phyloP scores from a whole-genome alignment of 1,140 invertebrate species.

The Thrips palmi region DNA sequence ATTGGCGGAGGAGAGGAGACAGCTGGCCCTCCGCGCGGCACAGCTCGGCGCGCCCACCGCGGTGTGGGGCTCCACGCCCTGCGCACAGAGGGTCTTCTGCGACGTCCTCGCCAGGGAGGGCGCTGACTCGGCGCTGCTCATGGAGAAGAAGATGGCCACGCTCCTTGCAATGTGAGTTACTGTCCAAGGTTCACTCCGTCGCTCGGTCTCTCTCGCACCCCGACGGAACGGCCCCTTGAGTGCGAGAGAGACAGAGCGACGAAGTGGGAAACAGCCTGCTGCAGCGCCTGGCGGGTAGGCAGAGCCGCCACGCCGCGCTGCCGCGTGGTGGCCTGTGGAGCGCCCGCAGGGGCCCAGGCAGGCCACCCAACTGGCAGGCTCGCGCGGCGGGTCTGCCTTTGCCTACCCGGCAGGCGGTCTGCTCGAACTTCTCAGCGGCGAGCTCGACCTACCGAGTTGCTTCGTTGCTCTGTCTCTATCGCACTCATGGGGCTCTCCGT shows the following conservation, averaged over 20 bases:
- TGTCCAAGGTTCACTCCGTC: too few species aligned
- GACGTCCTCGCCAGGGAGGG: conserved; percentile 44
- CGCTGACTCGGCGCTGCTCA: conserved; percentile 40
- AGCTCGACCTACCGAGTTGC: not conserved
- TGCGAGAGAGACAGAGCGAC: too few species aligned
- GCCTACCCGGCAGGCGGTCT: too few species aligned
- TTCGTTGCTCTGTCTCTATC: not conserved
- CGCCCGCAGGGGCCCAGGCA: too few species aligned
- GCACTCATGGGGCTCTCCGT: not conserved
- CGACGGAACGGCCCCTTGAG: too few species aligned
- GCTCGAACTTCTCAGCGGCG: not conserved
- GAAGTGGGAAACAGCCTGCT: conserved; percentile 6
- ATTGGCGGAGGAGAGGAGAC: conserved; percentile 25
- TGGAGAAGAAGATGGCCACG: conserved; percentile 60
- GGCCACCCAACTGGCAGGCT: too few species aligned
- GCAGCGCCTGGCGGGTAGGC: not conserved
- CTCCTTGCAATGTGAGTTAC: conserved; percentile 52
- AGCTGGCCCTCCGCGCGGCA: too few species aligned
- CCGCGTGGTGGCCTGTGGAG: too few species aligned
- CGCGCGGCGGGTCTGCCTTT: too few species aligned
- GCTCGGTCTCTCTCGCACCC: too few species aligned
- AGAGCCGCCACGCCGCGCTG: too few species aligned
- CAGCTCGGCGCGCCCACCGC: conserved; percentile 23
- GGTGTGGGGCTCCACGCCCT: conserved; percentile 51
- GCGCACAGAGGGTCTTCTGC: conserved; percentile 56